Percentiles rank a stretch among this genome's conserved stretches.
phyloP scores from a whole-genome alignment of 1,140 invertebrate species.

The Trichoplusia ni region DNA sequence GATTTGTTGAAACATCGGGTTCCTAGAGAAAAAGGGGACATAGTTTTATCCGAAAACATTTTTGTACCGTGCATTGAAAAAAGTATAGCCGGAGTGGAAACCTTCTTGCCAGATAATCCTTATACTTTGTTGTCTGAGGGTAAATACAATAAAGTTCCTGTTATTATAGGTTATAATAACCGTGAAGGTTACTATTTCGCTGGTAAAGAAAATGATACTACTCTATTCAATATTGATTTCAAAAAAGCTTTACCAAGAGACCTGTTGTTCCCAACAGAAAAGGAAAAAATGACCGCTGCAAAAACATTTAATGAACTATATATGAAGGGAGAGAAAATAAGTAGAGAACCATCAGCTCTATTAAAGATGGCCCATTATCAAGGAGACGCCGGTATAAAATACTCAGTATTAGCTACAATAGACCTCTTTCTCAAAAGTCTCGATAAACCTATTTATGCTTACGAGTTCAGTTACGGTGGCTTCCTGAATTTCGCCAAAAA shows the following conservation, averaged over 20 bases:
- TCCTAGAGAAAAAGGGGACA: conserved; percentile 54
- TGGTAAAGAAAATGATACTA: conserved; percentile 69
- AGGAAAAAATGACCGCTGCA: conserved; percentile 46
- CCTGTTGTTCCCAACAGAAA: conserved; percentile 46
- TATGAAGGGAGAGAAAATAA: conserved; percentile 43
- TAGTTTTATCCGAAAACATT: conserved; percentile 62
- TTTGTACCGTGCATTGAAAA: conserved; percentile 68
- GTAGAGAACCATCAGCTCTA: conserved; percentile 40
- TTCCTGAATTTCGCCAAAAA: conserved; percentile 20
- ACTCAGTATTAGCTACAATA: conserved; percentile 52
- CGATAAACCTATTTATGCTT: conserved; percentile 46
- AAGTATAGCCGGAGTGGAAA: conserved; percentile 41
- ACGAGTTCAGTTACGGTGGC: conserved; percentile 25
- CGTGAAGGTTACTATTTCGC: conserved; percentile 69
- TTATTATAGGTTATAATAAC: conserved; percentile 64
- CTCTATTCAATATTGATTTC: conserved; percentile 53
- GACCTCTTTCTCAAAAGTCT: conserved; percentile 51
- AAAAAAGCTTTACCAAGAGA: conserved; percentile 57
- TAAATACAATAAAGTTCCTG: conserved; percentile 55
- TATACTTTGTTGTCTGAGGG: conserved; percentile 53
- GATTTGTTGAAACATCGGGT: conserved; percentile 56
- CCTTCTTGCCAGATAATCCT: conserved; percentile 57
- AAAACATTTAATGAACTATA: conserved; percentile 51
- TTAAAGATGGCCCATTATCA: conserved; percentile 55
- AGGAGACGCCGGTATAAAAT: conserved; percentile 60